phyloP scores from a whole-genome alignment of 2,113 vertebrate genomes.

The Psophia crepitans region DNA sequence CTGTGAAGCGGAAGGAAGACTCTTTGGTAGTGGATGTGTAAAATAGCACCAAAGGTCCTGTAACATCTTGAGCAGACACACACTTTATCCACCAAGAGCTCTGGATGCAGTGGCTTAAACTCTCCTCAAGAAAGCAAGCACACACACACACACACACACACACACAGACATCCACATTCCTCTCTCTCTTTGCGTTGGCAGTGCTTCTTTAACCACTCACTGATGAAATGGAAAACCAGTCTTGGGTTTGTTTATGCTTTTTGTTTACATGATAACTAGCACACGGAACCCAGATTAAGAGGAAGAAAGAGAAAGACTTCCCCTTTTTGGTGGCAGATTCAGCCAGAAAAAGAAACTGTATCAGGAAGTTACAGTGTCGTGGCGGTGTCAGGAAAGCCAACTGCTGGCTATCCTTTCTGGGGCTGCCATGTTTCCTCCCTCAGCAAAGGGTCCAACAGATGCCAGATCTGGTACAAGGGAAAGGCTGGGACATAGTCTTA shows the following conservation, averaged over 20 bases:
- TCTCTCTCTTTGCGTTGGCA: background rate
- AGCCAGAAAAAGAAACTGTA: background rate
- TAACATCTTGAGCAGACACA: background rate
- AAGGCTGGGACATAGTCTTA: background rate
- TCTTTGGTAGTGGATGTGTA: background rate
- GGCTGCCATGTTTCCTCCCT: background rate
- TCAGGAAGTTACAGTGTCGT: background rate
- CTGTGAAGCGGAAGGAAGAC: background rate
- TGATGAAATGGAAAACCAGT: background rate
- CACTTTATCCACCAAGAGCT: background rate
- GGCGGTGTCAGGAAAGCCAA: background rate
- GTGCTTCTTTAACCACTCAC: background rate
- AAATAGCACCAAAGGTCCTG: background rate
- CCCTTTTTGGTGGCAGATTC: background rate
- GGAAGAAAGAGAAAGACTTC: background rate
- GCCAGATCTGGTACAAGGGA: background rate
- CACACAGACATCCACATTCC: background rate
- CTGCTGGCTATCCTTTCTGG: background rate
- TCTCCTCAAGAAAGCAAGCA: background rate
- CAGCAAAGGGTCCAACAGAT: background rate
- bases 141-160: background rate
- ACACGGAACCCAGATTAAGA: background rate
- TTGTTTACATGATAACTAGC: background rate
- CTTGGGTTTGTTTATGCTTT: background rate
- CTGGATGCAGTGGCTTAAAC: background rate